These are phyloP conservation scores for Lasius fuliginosus DNA, from an alignment of 2,888 invertebrate species.

Conservation along the genomic window DNA sequence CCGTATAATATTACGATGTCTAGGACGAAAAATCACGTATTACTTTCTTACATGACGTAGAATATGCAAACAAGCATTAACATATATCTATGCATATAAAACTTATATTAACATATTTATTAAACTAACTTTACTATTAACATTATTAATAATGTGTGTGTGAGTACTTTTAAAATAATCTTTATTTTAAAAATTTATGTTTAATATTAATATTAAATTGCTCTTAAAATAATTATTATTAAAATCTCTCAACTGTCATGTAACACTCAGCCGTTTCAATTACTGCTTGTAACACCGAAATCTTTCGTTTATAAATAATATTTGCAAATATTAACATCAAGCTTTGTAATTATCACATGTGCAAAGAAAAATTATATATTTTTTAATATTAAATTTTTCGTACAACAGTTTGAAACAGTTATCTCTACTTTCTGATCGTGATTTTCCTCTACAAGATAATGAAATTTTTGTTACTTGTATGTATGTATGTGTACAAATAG, in stretches of 20 bases:
- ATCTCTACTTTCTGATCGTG: background rate
- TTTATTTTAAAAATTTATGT: background rate
- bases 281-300: background rate
- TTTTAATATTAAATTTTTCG: slow-evolving; percentile 4
- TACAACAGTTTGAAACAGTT: background rate
- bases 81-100: background rate
- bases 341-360: background rate
- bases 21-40: background rate
- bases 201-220: background rate
- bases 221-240: background rate
- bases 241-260: background rate
- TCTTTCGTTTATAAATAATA: background rate
- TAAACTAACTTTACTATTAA: background rate
- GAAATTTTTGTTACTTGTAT: slow-evolving; percentile 33
- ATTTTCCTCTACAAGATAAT: background rate
- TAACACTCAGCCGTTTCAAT: background rate
- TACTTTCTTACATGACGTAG: background rate
- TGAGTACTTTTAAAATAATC: background rate
- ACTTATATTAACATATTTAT: background rate
- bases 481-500: background rate
- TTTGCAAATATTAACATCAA: background rate
- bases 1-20: background rate
- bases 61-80: background rate
- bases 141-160: background rate
- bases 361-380: background rate